Evolutionary conservation across 2,797 vertebrate genomes (phyloP), one percentile per base, ranked within the genome.

Genomic region (Trachops cirrhosus): DNA sequence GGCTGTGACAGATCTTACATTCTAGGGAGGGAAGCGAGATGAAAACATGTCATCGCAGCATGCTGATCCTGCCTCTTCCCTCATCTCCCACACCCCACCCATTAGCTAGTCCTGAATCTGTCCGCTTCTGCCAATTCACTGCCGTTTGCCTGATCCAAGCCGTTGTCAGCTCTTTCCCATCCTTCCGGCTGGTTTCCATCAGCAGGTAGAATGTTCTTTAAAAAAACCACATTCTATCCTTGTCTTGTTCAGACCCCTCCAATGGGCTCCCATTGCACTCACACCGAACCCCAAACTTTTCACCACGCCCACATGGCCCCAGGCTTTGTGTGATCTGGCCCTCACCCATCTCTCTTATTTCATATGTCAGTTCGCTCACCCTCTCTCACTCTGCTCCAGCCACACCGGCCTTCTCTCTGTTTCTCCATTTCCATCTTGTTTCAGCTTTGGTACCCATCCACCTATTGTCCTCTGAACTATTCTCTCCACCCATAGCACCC

Each of bases 301-400:
- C 41, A 18, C 9, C 15, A 5, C 9, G 9, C 57, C 54, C 59
- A 0, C 8, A 32, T 37, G 64, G 70, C 48, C 24, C 0, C 1
- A 32, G 44, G 92, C 22, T 24, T 21, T 37, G 89, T 37, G 3
- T 10, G 46, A 39, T 16, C 24, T 32, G 37, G 62, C 5, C 34
- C 29, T 57, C 26, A 19, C 1, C 50, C 6, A 12, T 12, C 6
- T 52, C 44, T 79, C 64, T 19, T 5, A 10, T 37, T 32, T 34
- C 57, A 5, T 22, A 75, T 32, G 2, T 22, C 11, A 6, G 14
- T 22, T 78, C 62, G 24, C 62, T 75, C 19, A 6, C 32, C 5
- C n/a, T 41, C 5, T 19, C 37, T 54, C 44, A 9, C 29, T 11
- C 73, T 10, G 52, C 11, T 73, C n/a, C 67, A n/a, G 29, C 44